A percentile compares a stretch with the other conserved stretches of the same genome.
These are phyloP conservation scores for Camponotus pennsylvanicus DNA, from an alignment of 1,140 invertebrate genomes.

Conservation along the genomic window DNA sequence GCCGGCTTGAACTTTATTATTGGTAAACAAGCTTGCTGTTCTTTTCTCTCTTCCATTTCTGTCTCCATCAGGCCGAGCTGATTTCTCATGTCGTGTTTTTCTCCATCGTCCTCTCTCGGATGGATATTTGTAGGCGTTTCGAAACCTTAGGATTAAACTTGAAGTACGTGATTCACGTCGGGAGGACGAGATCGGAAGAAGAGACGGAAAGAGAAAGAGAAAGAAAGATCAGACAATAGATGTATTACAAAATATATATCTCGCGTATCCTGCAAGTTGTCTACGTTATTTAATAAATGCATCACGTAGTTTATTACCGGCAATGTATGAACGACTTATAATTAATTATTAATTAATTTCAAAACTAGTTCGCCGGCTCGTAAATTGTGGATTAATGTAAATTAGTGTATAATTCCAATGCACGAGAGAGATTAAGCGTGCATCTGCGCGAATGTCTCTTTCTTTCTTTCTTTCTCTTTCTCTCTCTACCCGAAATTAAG, in stretches of 20 bases:
- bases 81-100: not conserved
- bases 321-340: conserved; percentile 14
- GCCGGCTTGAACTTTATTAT: conserved; percentile 58
- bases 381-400: conserved; percentile 41
- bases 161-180: not conserved
- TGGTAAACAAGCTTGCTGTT: conserved; percentile 48
- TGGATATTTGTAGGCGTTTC: not conserved
- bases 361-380: conserved; percentile 3
- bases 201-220: too few relatives aligned
- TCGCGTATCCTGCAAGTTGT: not conserved
- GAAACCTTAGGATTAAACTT: conserved; percentile 41
- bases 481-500: conserved; percentile 29
- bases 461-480: too few relatives aligned
- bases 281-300: conserved; percentile 12
- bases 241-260: conserved; percentile 12
- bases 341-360: conserved; percentile 63
- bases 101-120: not conserved
- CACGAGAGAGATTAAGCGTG: conserved; percentile 18
- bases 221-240: not conserved
- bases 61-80: not conserved
- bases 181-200: not conserved
- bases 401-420: conserved; percentile 29
- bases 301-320: conserved; percentile 21
- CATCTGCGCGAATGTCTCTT: not conserved
- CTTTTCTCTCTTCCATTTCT: not conserved